Percentiles rank a stretch among this genome's conserved stretches.
Evolutionary conservation across 2,113 vertebrate species (phyloP).

Genomic region (Ceyx margarethae): DNA sequence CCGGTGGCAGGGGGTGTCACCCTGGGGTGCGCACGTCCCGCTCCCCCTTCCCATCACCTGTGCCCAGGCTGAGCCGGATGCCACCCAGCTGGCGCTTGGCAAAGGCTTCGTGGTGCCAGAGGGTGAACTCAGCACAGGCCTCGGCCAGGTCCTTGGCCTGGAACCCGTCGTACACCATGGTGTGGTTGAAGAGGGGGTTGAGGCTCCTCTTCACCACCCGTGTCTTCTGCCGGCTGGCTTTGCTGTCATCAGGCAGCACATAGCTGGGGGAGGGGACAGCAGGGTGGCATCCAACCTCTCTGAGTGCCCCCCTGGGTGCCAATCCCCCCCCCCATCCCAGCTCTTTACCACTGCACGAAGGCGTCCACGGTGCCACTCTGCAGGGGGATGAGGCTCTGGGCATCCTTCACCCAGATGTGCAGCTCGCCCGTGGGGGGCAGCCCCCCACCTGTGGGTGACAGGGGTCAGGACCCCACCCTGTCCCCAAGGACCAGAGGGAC

Average conservation of each 20-base stretch:
- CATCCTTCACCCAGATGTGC: slow-evolving; percentile 94
- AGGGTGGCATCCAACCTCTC: not conserved
- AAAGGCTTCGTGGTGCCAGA: slow-evolving; percentile 87
- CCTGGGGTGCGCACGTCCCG: accelerated
- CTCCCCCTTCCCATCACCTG: slow-evolving; percentile 70
- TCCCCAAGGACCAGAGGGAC: not conserved
- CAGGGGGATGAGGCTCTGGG: slow-evolving; percentile 83
- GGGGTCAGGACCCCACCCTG: not conserved
- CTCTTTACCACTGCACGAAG: slow-evolving; percentile 86
- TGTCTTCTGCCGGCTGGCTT: slow-evolving; percentile 87
- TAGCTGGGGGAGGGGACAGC: slow-evolving; percentile 71
- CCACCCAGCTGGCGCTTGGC: slow-evolving; percentile 83
- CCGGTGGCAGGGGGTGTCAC: too few relatives aligned
- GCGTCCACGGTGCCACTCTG: slow-evolving; percentile 81
- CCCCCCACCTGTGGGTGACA: slow-evolving; percentile 70
- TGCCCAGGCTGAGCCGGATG: slow-evolving; percentile 88
- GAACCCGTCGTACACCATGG: slow-evolving; percentile 98
- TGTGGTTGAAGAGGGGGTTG: slow-evolving; percentile 92
- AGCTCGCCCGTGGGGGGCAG: slow-evolving; percentile 88
- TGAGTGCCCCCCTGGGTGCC: not conserved
- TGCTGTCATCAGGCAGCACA: slow-evolving; percentile 90
- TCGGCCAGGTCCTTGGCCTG: slow-evolving; percentile 84
- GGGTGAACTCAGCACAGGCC: slow-evolving; percentile 90
- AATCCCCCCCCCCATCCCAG: accelerated
- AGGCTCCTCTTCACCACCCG: slow-evolving; percentile 83